Base-by-base conservation (phyloP, 2,113 vertebrate species). In the Puma concolor region DNA sequence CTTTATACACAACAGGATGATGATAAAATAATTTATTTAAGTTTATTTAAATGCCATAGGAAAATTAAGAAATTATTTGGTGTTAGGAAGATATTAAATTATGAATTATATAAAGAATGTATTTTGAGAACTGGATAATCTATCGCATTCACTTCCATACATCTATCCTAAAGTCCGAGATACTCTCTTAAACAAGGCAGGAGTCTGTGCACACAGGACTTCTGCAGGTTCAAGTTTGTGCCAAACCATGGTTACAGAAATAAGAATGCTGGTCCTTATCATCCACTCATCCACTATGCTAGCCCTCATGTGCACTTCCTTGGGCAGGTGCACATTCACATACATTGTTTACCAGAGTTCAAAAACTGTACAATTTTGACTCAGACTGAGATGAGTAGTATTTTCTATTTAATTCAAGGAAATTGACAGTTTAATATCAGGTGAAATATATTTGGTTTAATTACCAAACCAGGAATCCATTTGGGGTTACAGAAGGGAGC, bases 21-120 rank as follows among this genome's bases (percentile, higher is more conserved):
- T 90, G 67, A 79, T 4, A 83, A 25, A 38, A 71, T 0, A 69
- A 81, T 67, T 29, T 29, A 89, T 72, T 71, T 33, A 36, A 41
- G 41, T 41, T 64, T 29, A 66, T 74, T 92, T 95, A 44, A 96
- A 74, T 86, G 54, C 23, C 57, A 5, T 29, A 92, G 81, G 38
- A 95, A 93, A 91, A 97, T 82, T 72, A 83, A 89, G 71, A 82
- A 69, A 60, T 52, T 89, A 14, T 76, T 36, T 77, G 67, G 7
- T 25, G 33, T 94, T 38, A 86, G n/a, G 52, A 25, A 88, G 71
- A 76, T 74, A 67, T 25, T 60, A 48, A 83, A 60, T 38, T 38
- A 16, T 50, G 77, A 79, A 72, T 48, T 54, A 91, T 72, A 52
- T 77, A 94, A 97, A 25, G 3, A 52, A 84, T 79, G 2, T 14